A percentile compares a stretch with the other conserved stretches of the same genome.
These are phyloP conservation scores for Cheilosia variabilis DNA, from an alignment of 2,888 invertebrate genomes.

Conservation along the genomic window DNA sequence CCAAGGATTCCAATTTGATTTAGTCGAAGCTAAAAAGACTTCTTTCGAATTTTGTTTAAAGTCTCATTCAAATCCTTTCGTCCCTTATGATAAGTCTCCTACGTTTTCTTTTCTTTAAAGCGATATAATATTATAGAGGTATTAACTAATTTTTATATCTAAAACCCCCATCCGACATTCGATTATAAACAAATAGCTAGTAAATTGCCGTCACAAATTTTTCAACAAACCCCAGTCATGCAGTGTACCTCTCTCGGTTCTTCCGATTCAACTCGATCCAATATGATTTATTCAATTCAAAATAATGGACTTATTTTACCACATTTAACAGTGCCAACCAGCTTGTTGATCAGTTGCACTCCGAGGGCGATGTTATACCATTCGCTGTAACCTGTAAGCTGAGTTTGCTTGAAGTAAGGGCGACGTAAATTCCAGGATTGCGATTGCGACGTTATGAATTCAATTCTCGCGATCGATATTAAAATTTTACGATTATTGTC, in stretches of 20 bases:
- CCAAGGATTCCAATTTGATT: too few relatives aligned
- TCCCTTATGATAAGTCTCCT: too few relatives aligned
- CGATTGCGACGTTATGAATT: constrained; percentile 55
- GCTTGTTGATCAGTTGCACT: constrained; percentile 19
- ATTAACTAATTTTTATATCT: too few relatives aligned
- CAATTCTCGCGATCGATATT: constrained; percentile 49
- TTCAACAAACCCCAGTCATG: neutral
- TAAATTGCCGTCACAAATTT: too few relatives aligned
- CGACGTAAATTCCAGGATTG: constrained; percentile 54
- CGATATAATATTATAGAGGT: too few relatives aligned
- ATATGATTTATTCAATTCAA: constrained; percentile 52
- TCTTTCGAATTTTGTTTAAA: too few relatives aligned
- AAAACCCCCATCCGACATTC: too few relatives aligned
- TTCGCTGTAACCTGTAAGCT: neutral
- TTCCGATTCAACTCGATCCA: constrained; percentile 10
- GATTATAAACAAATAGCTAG: too few relatives aligned
- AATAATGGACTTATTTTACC: constrained; percentile 54
- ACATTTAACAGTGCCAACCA: constrained; percentile 13
- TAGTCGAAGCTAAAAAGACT: too few relatives aligned
- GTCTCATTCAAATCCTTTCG: too few relatives aligned
- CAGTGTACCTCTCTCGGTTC: constrained; percentile 4
- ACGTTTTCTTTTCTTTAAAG: too few relatives aligned
- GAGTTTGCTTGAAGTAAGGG: constrained; percentile 12
- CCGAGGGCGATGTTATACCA: neutral
- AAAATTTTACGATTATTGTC: constrained; percentile 61